A percentile compares a stretch with the other conserved stretches of the same genome.
Evolutionary conservation across 2,797 vertebrate genomes (phyloP).

Genomic region (Malurus splendens): DNA sequence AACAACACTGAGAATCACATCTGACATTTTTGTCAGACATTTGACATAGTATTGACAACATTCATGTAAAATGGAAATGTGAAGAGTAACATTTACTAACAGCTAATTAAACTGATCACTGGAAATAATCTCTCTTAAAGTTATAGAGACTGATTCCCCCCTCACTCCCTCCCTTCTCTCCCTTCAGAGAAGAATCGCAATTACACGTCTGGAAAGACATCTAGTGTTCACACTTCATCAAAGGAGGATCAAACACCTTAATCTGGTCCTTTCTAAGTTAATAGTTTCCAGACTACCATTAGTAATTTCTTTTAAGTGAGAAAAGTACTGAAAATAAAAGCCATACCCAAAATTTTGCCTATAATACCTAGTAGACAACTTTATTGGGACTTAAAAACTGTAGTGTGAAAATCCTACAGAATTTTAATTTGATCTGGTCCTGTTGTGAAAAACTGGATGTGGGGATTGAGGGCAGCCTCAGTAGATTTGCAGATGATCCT

Average conservation of each 20-base stretch:
- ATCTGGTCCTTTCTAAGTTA: constrained; percentile 60
- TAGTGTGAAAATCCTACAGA: not conserved
- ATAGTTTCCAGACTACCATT: constrained; percentile 63
- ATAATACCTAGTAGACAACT: constrained; percentile 27
- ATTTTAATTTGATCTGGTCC: rapidly evolving
- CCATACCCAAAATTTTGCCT: constrained; percentile 12
- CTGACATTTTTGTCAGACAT: constrained; percentile 55
- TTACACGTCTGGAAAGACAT: constrained; percentile 33
- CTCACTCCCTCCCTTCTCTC: not conserved
- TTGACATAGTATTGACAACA: not conserved
- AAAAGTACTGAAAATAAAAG: constrained; percentile 48
- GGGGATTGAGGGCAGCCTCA: not conserved
- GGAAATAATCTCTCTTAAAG: constrained; percentile 37
- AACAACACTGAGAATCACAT: constrained; percentile 34
- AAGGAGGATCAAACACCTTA: constrained; percentile 64
- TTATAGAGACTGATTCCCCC: not conserved
- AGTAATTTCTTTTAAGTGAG: constrained; percentile 25
- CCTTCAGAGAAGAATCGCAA: constrained; percentile 18
- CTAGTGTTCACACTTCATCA: constrained; percentile 68
- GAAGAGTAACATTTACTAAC: constrained; percentile 47
- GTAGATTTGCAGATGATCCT: not conserved
- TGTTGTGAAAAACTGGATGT: not conserved
- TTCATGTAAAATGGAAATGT: constrained; percentile 22
- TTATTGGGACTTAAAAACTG: not conserved
- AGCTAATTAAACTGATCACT: constrained; percentile 38